Evolutionary conservation across 2,797 vertebrate genomes (phyloP), one percentile per base, ranked within the genome.

Genomic region (Spinus olivaceus): DNA sequence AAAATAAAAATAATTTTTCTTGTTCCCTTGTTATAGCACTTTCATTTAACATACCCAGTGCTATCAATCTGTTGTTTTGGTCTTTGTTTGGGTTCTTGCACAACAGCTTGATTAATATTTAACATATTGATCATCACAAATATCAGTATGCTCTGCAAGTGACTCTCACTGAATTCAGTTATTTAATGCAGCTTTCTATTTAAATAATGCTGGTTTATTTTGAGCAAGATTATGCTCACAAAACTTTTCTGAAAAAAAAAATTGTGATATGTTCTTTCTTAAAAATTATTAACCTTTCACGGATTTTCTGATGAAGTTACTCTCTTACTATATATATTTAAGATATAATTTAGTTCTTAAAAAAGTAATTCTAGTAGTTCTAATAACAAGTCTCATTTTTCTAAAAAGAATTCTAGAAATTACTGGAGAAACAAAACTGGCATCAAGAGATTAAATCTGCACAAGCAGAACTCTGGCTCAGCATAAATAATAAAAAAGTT

Each of bases 381-480:
- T 46, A 30, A 14, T 22, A 61, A 25, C 14, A 66, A 66, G 28
- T n/a, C 6, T 33, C 1, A 39, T 69, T 57, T 50, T 82, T 50
- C 23, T 49, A 64, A 18, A 15, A 30, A 56, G 20, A 44, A 46
- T 74, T 56, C 13, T 39, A 25, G 27, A 21, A 80, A 63, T 41
- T 49, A 44, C 7, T 32, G 2, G 21, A n/a, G 11, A 57, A 90
- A 57, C 1, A 63, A 70, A 87, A 37, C 6, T 27, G 23, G 2
- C 46, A 72, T 7, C 3, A 51, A 57, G 56, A 35, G 8, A n/a
- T 25, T 3, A 79, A 35, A 59, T 60, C 15, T 54, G 9, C 42
- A 63, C 8, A 50, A 69, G 8, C 0, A 0, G 10, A 82, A 42
- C 19, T 59, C 12, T 61, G 10, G 6, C 3, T 32, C 4, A 57